Percentiles rank a stretch among this genome's conserved stretches.
Conservation (phyloP, 1,140 invertebrate genomes). For the Cephus cinctus region DNA sequence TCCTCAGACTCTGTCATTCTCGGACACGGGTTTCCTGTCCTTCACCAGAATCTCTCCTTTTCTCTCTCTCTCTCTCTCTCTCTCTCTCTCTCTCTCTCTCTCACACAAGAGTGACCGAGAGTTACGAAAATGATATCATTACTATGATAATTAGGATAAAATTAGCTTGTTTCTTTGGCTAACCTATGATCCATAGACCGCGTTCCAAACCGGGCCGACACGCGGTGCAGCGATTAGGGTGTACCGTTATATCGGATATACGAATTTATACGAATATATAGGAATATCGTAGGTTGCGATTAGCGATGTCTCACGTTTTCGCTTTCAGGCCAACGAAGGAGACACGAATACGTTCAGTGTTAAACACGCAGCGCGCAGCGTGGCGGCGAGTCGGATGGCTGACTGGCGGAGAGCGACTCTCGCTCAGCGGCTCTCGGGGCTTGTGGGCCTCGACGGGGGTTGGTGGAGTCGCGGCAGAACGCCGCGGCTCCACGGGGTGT, state of each 20-base stretch:
- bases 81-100: background rate
- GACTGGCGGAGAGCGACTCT: constrained; percentile 50
- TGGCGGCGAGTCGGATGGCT: constrained; percentile 50
- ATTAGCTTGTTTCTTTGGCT: no score
- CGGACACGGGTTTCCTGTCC: no score
- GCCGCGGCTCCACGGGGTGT: constrained; percentile 15
- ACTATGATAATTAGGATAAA: no score
- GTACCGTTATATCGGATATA: constrained; percentile 21
- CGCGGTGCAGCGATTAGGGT: constrained; percentile 23
- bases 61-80: constrained; percentile 1
- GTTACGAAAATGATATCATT: no score
- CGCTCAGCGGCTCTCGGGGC: constrained; percentile 40
- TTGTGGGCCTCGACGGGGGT: constrained; percentile 39
- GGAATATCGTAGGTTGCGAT: no score
- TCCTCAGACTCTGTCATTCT: no score
- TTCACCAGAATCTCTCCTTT: no score
- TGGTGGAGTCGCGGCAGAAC: constrained; percentile 32
- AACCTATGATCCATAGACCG: constrained; percentile 53
- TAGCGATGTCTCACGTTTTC: constrained; percentile 7
- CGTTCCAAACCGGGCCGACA: constrained; percentile 27
- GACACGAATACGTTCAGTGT: background rate
- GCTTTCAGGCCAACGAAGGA: constrained; percentile 8
- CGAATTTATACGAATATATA: no score
- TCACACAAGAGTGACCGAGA: no score
- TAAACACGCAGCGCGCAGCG: constrained; percentile 41